Evolutionary conservation across 2,797 vertebrate species (phyloP).

Genomic region (Sphenodon punctatus): DNA sequence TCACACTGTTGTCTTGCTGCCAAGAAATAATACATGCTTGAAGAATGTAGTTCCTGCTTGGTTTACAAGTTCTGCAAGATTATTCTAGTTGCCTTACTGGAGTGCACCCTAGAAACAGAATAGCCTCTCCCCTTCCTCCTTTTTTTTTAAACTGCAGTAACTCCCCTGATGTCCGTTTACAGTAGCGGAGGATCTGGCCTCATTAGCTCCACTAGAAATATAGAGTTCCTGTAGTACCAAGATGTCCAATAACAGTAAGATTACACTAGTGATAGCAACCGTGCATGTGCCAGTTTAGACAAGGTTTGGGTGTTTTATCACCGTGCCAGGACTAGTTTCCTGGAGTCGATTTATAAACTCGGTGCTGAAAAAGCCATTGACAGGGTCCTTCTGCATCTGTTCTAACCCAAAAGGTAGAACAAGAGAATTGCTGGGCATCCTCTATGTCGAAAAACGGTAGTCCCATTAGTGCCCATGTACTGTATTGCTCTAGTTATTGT

Average conservation of each 20-base stretch:
- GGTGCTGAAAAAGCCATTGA: fast-evolving
- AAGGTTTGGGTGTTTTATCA: not conserved
- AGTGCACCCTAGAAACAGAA: not conserved
- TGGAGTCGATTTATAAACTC: no score
- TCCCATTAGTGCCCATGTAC: fast-evolving
- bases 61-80: no score
- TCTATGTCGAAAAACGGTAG: no score
- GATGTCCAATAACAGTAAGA: not conserved
- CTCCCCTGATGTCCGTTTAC: no score
- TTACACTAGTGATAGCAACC: not conserved
- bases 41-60: no score
- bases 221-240: not conserved
- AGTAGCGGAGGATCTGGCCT: not conserved
- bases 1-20: not conserved
- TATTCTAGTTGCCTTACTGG: not conserved
- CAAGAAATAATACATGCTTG: not conserved
- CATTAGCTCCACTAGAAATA: not conserved
- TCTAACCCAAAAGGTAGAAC: not conserved
- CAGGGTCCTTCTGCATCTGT: not conserved
- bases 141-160: not conserved
- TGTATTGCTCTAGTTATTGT: not conserved
- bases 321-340: no score
- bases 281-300: not conserved
- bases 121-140: not conserved
- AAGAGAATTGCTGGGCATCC: no score